Percentiles rank a stretch among this genome's conserved stretches.
phyloP scores from a whole-genome alignment of 2,797 vertebrate species.

The Megaceryle alcyon region DNA sequence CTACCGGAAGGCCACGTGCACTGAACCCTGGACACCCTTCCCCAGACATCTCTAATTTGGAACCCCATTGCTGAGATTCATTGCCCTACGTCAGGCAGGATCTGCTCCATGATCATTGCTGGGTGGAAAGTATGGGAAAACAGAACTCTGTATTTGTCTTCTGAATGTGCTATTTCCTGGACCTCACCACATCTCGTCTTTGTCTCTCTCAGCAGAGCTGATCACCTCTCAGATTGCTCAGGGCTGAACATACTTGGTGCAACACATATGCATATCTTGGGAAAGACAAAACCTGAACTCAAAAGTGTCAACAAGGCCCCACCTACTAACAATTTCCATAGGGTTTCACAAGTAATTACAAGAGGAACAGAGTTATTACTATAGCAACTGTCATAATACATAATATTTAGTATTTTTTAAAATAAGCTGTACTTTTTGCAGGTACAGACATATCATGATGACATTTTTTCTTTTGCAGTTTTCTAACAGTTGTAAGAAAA shows the following conservation, averaged over 20 bases:
- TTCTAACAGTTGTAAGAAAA: neutral
- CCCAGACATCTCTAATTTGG: neutral
- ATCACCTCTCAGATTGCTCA: neutral
- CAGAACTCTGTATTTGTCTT: neutral
- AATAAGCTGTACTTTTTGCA: neutral
- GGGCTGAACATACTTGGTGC: neutral
- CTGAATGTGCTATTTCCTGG: neutral
- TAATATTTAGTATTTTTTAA: neutral
- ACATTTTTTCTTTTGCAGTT: neutral
- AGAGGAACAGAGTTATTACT: neutral
- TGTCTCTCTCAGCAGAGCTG: neutral
- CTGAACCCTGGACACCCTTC: neutral
- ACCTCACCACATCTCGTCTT: neutral
- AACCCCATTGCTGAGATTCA: neutral
- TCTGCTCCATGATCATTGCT: neutral
- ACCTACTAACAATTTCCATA: neutral
- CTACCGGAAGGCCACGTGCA: neutral
- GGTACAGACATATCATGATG: neutral
- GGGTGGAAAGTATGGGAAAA: neutral
- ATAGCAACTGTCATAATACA: neutral
- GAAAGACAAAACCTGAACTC: neutral
- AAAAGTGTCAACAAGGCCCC: neutral
- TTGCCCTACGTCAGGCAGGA: neutral
- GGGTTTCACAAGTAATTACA: neutral
- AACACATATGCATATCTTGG: neutral